These are phyloP conservation scores for Barypeithes pellucidus DNA, from an alignment of 2,888 invertebrate genomes.

Conservation along the genomic window DNA sequence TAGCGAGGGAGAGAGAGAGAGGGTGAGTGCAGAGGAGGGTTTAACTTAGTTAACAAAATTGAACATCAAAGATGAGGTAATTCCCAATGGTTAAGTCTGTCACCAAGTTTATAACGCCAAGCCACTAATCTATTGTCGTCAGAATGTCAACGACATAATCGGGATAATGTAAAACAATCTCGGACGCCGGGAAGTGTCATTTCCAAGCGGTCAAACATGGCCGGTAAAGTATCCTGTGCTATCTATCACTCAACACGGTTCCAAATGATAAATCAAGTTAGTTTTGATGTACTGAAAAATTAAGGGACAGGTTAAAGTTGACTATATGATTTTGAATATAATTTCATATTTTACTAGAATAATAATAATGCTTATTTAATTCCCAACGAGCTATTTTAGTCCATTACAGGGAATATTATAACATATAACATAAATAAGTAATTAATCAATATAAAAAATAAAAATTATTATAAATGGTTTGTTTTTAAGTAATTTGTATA, in stretches of 20 bases:
- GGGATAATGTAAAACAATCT: constrained; percentile 13
- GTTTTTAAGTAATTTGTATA: no score
- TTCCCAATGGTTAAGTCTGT: neutral
- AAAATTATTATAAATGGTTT: no score
- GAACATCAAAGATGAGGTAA: neutral
- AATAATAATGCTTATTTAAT: no score
- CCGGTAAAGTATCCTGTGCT: neutral
- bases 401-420: no score
- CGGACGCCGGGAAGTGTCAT: constrained; percentile 12
- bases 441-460: no score
- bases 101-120: neutral
- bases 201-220: constrained; percentile 4
- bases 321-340: no score
- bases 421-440: no score
- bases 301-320: no score
- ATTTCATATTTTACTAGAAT: no score
- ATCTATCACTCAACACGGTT: neutral
- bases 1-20: no score
- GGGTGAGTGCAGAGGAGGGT: no score
- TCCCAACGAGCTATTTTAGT: no score
- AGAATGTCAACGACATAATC: constrained; percentile 9
- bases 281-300: neutral
- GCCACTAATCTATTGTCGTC: constrained; percentile 3
- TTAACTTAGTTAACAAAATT: neutral
- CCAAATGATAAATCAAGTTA: neutral